These are phyloP conservation scores for Corythoichthys intestinalis DNA, from an alignment of 2,113 vertebrate species.

Conservation along the genomic window DNA sequence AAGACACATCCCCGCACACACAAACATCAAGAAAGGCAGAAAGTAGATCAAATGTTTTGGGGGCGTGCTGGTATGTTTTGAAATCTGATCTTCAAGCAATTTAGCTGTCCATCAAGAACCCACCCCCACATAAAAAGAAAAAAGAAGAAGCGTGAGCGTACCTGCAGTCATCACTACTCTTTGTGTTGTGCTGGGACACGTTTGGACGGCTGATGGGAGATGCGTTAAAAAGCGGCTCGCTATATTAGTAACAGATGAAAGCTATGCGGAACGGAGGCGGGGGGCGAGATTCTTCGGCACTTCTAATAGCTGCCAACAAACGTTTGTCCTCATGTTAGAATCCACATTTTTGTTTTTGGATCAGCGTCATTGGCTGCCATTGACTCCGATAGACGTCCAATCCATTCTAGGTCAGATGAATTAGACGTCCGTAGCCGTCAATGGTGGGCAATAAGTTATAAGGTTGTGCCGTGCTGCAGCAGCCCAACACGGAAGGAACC, in stretches of 20 bases:
- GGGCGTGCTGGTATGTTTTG: conserved; percentile 41
- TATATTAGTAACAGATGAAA: conserved; percentile 33
- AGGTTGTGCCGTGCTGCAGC: conserved; percentile 28
- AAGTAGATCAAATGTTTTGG: conserved; percentile 54
- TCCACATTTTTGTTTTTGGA: not conserved
- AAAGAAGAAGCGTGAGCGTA: conserved; percentile 30
- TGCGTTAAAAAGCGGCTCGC: not conserved
- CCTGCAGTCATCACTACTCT: conserved; percentile 37
- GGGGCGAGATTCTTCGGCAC: not conserved
- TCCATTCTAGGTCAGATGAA: too few relatives aligned
- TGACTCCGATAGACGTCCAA: too few relatives aligned
- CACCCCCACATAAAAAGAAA: conserved; percentile 7
- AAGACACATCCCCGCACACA: conserved; percentile 22
- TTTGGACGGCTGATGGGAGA: conserved; percentile 26
- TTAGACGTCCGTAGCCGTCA: too few relatives aligned
- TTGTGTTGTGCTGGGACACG: conserved; percentile 28
- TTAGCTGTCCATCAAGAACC: conserved; percentile 40
- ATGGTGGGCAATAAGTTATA: too few relatives aligned
- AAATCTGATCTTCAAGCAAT: conserved; percentile 50
- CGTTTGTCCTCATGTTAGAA: not conserved
- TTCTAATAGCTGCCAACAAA: not conserved
- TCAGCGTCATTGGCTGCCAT: too few relatives aligned
- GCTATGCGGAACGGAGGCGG: not conserved
- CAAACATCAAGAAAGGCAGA: conserved; percentile 12
- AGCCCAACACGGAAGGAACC: conserved; percentile 30